These are phyloP conservation scores for Cylloceria caligata DNA, from an alignment of 2,888 invertebrate genomes.

Conservation along the genomic window DNA sequence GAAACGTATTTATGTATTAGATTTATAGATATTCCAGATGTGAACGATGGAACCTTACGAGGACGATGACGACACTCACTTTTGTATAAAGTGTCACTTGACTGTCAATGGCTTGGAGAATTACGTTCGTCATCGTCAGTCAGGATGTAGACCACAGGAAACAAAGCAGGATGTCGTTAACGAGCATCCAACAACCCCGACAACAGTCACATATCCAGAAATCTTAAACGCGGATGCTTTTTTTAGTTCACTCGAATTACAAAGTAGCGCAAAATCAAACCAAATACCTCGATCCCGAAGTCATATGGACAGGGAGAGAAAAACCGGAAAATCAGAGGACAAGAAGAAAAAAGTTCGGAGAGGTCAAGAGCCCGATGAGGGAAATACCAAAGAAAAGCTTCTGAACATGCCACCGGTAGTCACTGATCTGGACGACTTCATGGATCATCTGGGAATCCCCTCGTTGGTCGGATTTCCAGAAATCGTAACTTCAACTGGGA, in stretches of 20 bases:
- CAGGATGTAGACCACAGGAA: conserved; percentile 86
- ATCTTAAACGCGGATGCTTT: conserved; percentile 92
- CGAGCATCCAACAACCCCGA: conserved; percentile 83
- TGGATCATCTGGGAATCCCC: conserved; percentile 81
- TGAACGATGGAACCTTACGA: conserved; percentile 84
- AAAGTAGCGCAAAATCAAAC: conserved; percentile 89
- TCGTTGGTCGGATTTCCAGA: conserved; percentile 83
- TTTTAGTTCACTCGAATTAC: conserved; percentile 93
- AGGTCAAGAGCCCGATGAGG: conserved; percentile 72
- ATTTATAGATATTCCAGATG: conserved; percentile 14
- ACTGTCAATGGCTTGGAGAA: conserved; percentile 94
- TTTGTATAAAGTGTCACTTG: conserved; percentile 94
- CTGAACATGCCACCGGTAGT: conserved; percentile 79
- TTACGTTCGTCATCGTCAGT: conserved; percentile 93
- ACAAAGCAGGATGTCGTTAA: conserved; percentile 71
- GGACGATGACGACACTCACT: conserved; percentile 93
- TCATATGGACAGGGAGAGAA: conserved; percentile 71
- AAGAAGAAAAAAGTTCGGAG: conserved; percentile 70
- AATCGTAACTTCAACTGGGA: conserved; percentile 76
- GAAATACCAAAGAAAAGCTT: conserved; percentile 74
- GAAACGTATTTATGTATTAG: not conserved
- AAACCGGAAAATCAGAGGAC: conserved; percentile 70
- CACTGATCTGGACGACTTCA: conserved; percentile 80
- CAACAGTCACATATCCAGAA: conserved; percentile 83
- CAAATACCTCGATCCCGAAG: conserved; percentile 70